Evolutionary conservation across 2,797 vertebrate genomes (phyloP).

Genomic region (Linurgus olivaceus): DNA sequence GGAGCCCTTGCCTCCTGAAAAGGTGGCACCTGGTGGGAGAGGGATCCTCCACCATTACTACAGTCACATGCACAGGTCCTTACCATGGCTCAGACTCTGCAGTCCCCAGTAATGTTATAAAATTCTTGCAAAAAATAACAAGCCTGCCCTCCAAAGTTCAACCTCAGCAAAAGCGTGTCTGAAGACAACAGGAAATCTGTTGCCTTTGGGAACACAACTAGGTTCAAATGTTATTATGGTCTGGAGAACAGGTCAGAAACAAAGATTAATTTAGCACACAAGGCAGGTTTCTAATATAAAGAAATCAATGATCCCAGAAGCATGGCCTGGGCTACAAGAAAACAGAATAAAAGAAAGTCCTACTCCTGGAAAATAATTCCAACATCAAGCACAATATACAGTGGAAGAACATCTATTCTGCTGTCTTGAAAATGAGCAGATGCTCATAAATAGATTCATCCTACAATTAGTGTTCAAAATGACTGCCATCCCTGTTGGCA

Average conservation of each 20-base stretch:
- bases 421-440: neutral
- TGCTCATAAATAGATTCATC: neutral
- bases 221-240: neutral
- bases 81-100: accelerated
- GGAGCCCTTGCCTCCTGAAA: neutral
- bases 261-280: neutral
- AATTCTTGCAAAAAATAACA: neutral
- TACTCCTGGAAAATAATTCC: neutral
- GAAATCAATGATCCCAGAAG: neutral
- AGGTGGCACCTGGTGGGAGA: neutral
- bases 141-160: neutral
- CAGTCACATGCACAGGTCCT: neutral
- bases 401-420: slow-evolving; percentile 6
- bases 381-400: neutral
- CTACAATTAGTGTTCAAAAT: slow-evolving; percentile 23
- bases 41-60: neutral
- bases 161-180: neutral
- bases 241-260: neutral
- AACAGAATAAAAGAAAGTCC: neutral
- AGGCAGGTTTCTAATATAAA: neutral
- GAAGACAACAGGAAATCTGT: neutral
- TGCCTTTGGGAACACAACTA: neutral
- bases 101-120: neutral
- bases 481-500: slow-evolving; percentile 25
- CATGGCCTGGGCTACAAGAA: neutral